A percentile compares a stretch with the other conserved stretches of the same genome.
Conservation (phyloP, 2,113 vertebrate genomes). For the Campylomormyrus tamandua region DNA sequence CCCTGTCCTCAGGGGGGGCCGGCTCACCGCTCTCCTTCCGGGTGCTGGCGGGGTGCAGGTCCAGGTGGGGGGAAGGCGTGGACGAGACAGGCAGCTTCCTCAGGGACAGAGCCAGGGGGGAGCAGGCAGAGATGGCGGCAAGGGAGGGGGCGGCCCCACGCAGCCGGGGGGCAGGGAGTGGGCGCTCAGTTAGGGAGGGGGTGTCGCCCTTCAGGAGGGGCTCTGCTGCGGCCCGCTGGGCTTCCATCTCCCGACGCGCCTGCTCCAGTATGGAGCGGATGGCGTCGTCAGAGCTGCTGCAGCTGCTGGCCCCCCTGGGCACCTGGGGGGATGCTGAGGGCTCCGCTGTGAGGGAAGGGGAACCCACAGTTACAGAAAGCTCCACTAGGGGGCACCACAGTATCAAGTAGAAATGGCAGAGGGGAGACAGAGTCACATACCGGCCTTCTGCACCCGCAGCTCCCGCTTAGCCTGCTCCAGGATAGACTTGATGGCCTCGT, state of each 20-base stretch:
- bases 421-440: conserved; percentile 47
- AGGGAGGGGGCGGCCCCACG: conserved; percentile 62
- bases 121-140: conserved; percentile 68
- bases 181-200: conserved; percentile 72
- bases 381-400: not conserved
- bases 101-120: conserved; percentile 77
- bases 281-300: conserved; percentile 76
- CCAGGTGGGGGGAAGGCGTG: conserved; percentile 63
- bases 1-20: conserved; percentile 59
- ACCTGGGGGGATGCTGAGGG: conserved; percentile 47
- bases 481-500: conserved; percentile 94
- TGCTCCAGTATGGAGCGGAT: conserved; percentile 93
- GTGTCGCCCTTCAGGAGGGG: conserved; percentile 80
- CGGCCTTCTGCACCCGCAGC: conserved; percentile 91
- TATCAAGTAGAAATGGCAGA: not conserved
- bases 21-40: conserved; percentile 73
- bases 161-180: conserved; percentile 73
- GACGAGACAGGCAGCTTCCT: conserved; percentile 68
- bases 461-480: conserved; percentile 93
- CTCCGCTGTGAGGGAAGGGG: conserved; percentile 3
- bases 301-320: conserved; percentile 50
- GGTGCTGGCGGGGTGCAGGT: conserved; percentile 59
- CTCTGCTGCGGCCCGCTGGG: conserved; percentile 83
- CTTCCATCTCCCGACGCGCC: conserved; percentile 89
- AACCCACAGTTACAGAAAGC: not conserved